Base-by-base conservation (phyloP, 2,888 invertebrate species). In the Saturnia japonica region DNA sequence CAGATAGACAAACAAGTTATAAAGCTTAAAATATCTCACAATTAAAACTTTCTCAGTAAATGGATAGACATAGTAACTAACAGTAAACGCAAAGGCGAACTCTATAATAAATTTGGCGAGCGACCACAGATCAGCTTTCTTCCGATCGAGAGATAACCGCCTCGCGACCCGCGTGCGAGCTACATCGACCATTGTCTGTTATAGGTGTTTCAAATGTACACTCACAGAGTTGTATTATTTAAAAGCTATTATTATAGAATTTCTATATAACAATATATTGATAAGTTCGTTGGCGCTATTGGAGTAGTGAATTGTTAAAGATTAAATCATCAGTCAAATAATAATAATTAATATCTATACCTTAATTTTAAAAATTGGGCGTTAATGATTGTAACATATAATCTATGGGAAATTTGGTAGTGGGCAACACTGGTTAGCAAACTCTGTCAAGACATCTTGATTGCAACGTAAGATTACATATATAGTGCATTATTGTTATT, bases 101-200 rank as follows among this genome's bases (percentile, higher is more conserved):
- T 79, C 80, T 76, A 80, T 85, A 82, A 91, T 91, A 91, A 91
- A 91, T 91, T 87, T 86, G 86, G 86, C 77, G 81, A 80, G 85
- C 80, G 85, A 86, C 88, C 87, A 83, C 87, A 84, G 80, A 88
- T 91, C 86, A 84, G 82, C 88, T 89, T 87, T 88, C 88, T 86
- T 87, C 84, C 87, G 91, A 93, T 91, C 86, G 76, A 72, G 77
- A 88, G 92, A 92, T 92, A 91, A 91, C 91, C 89, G 88, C 81
- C 79, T 82, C 87, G 79, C 89, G 91, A 92, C 92, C 92, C 83
- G 87, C 86, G 88, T 86, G 88, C 85, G 89, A 89, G 87, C 81
- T 78, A 79, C 84, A 81, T 81, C 74, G 82, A 81, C 90, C 83
- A 92, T 92, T 92, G 91, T 92, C 85, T 81, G 78, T 78, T 69